Base-by-base conservation (phyloP, 2,113 vertebrate species). In the Cynocephalus volans region DNA sequence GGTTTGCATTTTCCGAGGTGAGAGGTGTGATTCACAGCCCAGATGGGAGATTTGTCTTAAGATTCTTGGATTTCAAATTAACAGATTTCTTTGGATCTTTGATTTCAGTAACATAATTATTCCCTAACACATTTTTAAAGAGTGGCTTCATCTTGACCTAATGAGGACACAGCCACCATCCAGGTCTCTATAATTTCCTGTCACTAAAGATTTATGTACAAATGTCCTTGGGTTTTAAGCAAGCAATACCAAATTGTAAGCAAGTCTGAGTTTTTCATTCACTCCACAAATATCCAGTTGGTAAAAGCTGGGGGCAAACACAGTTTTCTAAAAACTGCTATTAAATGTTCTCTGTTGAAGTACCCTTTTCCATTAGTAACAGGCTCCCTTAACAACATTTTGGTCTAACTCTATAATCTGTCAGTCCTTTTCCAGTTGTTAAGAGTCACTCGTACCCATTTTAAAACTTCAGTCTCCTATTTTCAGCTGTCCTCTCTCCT, bases 21-120 rank as follows among this genome's bases (percentile, higher is more conserved):
- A 94, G 56, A 93, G 92, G 67, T 84, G 56, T 73, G 65, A 91
- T 93, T 94, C 93, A 85, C 88, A 93, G n/a, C n/a, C 65, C 76
- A 97, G 88, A 64, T 41, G 50, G 69, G 21, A 94, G 69, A 80
- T 28, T 1, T 72, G 9, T 88, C 50, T 67, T 33, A 69, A 82
- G 62, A 88, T 41, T 65, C 45, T 24, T 76, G 41, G 21, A 60
- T 58, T 65, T 88, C 50, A 62, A 76, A 90, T 72, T 58, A 79
- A 97, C 93, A 56, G 18, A 31, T 65, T 60, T 90, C 41, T 58
- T 75, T 84, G 60, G 75, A 65, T 36, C 33, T 80, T 90, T 36
- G 33, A 81, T 88, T 87, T 52, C 48, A 90, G 0, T 50, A 86
- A 45, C 26, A 21, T 76, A 86, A 77, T 73, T 60, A 86, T 36